Base-by-base conservation (phyloP, 2,797 vertebrate species). In the Pagetopsis macropterus region DNA sequence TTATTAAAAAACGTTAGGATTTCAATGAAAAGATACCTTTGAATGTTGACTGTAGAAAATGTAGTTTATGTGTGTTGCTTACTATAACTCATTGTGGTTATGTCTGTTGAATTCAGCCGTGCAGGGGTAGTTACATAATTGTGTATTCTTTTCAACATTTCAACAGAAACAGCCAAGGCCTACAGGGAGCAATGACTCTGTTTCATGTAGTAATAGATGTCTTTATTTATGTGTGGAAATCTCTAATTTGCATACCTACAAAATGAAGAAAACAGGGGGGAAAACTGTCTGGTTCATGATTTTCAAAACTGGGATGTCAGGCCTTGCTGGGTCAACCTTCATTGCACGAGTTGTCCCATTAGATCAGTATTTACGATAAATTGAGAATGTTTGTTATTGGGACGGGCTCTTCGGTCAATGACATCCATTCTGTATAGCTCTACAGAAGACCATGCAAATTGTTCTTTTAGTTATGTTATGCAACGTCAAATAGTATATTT, bases 351-450 rank as follows among this genome's bases (percentile, higher is more conserved):
- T 41, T 16, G n/a, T 65, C 16, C 59, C 44, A 44, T 45, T 3
- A 19, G 21, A 52, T 76, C 64, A 56, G 72, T 72, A 70, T 50
- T 48, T 19, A 13, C 6, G 4, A 8, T 19, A 23, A 16, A 21
- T 19, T n/a, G 48, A 13, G 43, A 27, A 11, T 7, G 46, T 63
- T 57, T 54, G 21, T 23, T 52, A 27, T 37, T 21, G 46, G 1
- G 8, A 56, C 65, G 17, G 13, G 12, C 27, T 44, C 5, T 2
- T 10, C 12, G 27, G 27, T 23, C 23, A 48, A 46, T 10, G 46
- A 16, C 51, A 41, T 15, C 48, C 40, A 10, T 40, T 60, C 14
- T 33, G 5, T 41, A n/a, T n/a, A 2, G 23, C 7, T 31, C 16
- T 11, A n/a, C 14, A 16, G 41, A 51, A 56, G 51, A 48, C 11